Base-by-base conservation (phyloP, 2,797 vertebrate species). In the Ptychadena robeensis region DNA sequence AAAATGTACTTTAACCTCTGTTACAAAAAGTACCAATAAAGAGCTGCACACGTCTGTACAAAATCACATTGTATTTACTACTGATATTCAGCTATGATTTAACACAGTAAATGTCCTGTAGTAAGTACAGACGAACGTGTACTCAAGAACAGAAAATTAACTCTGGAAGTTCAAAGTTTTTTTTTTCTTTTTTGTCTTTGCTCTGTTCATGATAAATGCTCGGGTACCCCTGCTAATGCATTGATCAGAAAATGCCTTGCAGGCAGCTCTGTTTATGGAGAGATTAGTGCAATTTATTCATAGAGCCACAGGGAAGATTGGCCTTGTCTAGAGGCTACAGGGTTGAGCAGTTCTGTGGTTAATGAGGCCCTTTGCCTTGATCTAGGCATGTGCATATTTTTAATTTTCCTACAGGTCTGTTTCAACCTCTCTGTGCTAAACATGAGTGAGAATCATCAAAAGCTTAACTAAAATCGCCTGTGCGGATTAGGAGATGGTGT, bases 241-340 rank as follows among this genome's bases (percentile, higher is more conserved):
- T 53, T 53, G 44, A 53, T 53, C 44, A 53, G 18, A 22, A 53
- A 53, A 53, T 53, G 44, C 44, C 44, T 53, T 8, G 44, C 44
- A 53, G 44, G 44, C 44, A 53, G 44, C 44, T 53, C 44, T 53
- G 44, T 53, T 53, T 53, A 53, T 53, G 44, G 44, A 53, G 44
- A 53, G 44, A 53, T 53, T 53, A 53, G 44, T 53, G 44, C 44
- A 53, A 53, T 53, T 53, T 53, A 53, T 53, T 53, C 44, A 53
- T 15, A n/a, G 44, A 53, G 44, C 44, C 44, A 53, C 44, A 53
- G 44, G 44, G 44, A 53, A 53, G 44, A 53, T 53, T 53, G 44
- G 44, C 44, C 44, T 53, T 53, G 44, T 53, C 44, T 53, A 53
- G 44, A 53, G 44, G 44, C 44, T 53, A 53, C 44, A 22, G 44